Evolutionary conservation across 1,140 invertebrate genomes (phyloP), one percentile per base, ranked within the genome.

Genomic region (Chlorops oryzae): DNA sequence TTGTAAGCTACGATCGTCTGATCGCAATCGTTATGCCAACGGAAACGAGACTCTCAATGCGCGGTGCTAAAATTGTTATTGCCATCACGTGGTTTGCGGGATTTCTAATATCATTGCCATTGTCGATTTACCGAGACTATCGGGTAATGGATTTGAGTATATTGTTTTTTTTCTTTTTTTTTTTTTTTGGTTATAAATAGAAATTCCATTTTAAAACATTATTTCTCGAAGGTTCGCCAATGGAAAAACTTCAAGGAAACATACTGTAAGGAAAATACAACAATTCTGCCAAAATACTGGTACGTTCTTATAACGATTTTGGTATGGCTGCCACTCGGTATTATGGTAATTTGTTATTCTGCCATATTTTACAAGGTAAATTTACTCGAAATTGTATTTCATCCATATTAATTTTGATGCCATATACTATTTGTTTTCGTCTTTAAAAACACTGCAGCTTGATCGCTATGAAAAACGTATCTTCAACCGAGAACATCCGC

Each of bases 1-100:
- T 82, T 4, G 86, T 92, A 24, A 90, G 85, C n/a, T 84, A 88
- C 47, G 88, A 92, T 65, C 77, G 89, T 18, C 76, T 92, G 13
- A 82, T 87, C 7, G 86, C 87, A 5, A 86, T 92, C 21, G 83
- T 86, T 0, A 74, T 87, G 52, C 86, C 88, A 12, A 70, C 80
- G 59, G 78, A 87, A 61, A 80, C 79, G 5, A 74, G 82, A 57
- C 67, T 88, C 56, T 84, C 80, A 1, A 73, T 77, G 25, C 71
- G 73, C 5, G 73, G 71, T 32, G 78, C 82, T 4, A 77, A 79
- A 41, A 75, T 83, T 54, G 72, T 84, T 13, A 80, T 87, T 42
- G 56, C 75, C 2, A 56, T 78, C n/a, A 80, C 81, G 3, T 91
- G 89, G 88, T 50, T 86, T 1, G 58, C 77, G 7, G 80, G 83